Conservation (phyloP, 1,140 invertebrate species). For the Ceratitis capitata region DNA sequence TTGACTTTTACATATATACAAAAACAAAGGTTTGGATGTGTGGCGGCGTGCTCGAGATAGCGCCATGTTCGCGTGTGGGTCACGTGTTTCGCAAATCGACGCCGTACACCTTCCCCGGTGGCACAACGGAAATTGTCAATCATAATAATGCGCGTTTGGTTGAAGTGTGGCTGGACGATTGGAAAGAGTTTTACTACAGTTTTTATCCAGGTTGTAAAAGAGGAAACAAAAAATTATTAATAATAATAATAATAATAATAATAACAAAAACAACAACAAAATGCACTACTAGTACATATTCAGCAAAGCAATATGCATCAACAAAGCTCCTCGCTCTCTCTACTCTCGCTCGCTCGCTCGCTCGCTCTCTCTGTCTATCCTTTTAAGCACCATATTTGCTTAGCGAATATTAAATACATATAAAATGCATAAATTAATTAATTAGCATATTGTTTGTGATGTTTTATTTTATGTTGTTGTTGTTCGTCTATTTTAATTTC, state of each 20-base stretch:
- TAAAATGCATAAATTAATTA: background rate
- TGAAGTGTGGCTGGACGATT: conserved; percentile 97
- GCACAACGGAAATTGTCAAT: conserved; percentile 97
- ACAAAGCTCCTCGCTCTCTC: background rate
- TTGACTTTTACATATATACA: background rate
- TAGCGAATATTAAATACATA: background rate
- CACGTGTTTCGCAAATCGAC: conserved; percentile 99
- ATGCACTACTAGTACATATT: no score
- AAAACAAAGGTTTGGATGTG: conserved; percentile 92
- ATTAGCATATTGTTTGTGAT: background rate
- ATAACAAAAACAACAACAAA: conserved; percentile 38
- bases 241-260: no score
- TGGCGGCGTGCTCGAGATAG: conserved; percentile 90
- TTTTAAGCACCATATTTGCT: background rate
- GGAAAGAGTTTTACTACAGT: conserved; percentile 98
- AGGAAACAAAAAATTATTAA: no score
- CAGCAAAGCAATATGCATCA: no score
- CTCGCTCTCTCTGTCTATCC: background rate
- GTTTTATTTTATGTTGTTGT: background rate
- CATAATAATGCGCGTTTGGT: conserved; percentile 97
- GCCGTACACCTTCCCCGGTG: conserved; percentile 98
- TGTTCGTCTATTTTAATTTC: background rate
- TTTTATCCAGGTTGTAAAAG: conserved; percentile 97
- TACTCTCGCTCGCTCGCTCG: background rate
- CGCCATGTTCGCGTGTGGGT: conserved; percentile 91